Evolutionary conservation across 1,140 invertebrate genomes (phyloP).

Genomic region (Drosophila teissieri): DNA sequence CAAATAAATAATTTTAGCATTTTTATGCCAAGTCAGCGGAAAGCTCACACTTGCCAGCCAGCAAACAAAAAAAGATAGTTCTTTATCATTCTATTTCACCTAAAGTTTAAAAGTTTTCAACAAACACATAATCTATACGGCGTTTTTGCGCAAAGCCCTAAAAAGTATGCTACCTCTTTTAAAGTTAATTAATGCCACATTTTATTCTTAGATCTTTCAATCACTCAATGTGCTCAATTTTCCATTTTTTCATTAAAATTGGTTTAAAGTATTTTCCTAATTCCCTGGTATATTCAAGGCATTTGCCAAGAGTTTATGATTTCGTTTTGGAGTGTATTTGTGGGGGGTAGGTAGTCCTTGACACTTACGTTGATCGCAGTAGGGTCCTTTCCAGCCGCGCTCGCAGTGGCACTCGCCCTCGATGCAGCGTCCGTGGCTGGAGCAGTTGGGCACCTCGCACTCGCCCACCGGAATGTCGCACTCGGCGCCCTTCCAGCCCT

Average conservation of each 20-base stretch:
- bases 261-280: too few relatives aligned
- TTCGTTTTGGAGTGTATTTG: neutral
- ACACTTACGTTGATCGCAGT: conserved; percentile 92
- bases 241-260: too few relatives aligned
- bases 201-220: too few relatives aligned
- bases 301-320: neutral
- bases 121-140: neutral
- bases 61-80: neutral
- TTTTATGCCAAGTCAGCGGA: conserved; percentile 78
- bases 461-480: conserved; percentile 96
- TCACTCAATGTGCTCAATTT: too few relatives aligned
- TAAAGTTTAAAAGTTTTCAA: neutral
- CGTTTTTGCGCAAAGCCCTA: too few relatives aligned
- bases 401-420: conserved; percentile 95
- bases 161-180: neutral
- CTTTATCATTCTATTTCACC: neutral
- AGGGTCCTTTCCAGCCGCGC: conserved; percentile 94
- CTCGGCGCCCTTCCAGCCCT: conserved; percentile 98
- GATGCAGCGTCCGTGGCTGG: conserved; percentile 94
- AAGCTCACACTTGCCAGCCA: conserved; percentile 19
- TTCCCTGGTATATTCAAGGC: too few relatives aligned
- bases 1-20: conserved; percentile 83
- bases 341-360: conserved; percentile 23
- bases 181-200: neutral
- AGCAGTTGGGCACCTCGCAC: conserved; percentile 96